These are phyloP conservation scores for Nymphalis c-album DNA, from an alignment of 2,888 invertebrate species.

Conservation along the genomic window DNA sequence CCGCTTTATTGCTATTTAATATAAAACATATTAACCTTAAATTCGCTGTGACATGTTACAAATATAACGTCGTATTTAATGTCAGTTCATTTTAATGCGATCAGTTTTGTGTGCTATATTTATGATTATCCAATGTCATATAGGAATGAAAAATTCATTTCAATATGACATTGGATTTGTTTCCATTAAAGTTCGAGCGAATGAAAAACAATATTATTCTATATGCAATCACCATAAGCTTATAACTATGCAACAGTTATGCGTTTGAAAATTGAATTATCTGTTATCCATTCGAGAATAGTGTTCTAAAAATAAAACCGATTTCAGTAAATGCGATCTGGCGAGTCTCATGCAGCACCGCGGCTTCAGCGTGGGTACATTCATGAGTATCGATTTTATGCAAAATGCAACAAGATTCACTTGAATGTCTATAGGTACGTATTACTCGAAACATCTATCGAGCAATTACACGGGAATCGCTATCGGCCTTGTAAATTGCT, in stretches of 20 bases:
- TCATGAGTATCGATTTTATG: constrained; percentile 81
- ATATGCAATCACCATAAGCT: constrained; percentile 26
- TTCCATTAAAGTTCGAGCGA: constrained; percentile 1
- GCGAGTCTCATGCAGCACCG: constrained; percentile 62
- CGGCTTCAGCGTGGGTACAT: constrained; percentile 63
- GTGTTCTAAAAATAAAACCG: constrained; percentile 65
- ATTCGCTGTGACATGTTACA: constrained; percentile 12
- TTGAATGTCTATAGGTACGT: constrained; percentile 64
- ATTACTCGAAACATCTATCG: constrained; percentile 60
- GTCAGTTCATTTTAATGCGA: constrained; percentile 14
- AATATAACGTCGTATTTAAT: constrained; percentile 12
- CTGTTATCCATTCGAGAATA: constrained; percentile 50
- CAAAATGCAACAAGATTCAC: constrained; percentile 81
- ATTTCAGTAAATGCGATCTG: constrained; percentile 64
- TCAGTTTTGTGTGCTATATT: constrained; percentile 1
- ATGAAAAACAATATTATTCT: constrained; percentile 21
- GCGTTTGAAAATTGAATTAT: constrained; percentile 54
- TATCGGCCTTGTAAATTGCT: constrained; percentile 59
- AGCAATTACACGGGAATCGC: constrained; percentile 69
- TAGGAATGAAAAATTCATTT: background rate
- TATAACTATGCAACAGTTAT: constrained; percentile 32
- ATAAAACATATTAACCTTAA: constrained; percentile 11
- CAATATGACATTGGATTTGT: background rate
- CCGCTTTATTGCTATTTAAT: constrained; percentile 30
- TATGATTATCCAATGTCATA: no score